Conservation (phyloP, 2,113 vertebrate genomes). For the Cranoglanis bouderius region DNA sequence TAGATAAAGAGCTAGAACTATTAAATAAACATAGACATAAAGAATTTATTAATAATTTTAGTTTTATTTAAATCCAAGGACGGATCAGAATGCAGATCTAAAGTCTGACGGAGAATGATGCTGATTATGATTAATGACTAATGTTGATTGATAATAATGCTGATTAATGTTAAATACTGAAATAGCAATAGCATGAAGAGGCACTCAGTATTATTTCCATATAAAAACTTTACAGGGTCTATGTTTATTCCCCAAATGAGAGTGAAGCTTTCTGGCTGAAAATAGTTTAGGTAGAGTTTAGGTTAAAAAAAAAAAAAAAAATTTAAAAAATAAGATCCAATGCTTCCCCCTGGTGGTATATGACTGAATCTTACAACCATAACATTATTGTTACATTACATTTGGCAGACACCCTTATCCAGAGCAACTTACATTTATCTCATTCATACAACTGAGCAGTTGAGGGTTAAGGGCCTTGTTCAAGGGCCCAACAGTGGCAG, state of each 20-base stretch:
- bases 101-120: neutral
- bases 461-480: too few relatives aligned
- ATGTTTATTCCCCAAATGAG: neutral
- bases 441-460: too few relatives aligned
- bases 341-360: conserved; percentile 67
- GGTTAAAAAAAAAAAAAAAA: conserved; percentile 15
- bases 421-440: too few relatives aligned
- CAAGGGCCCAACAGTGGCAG: too few relatives aligned
- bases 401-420: too few relatives aligned
- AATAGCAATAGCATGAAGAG: neutral
- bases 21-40: neutral
- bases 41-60: neutral
- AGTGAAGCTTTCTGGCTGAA: neutral
- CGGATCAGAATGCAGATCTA: neutral
- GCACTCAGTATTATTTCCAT: neutral
- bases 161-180: neutral
- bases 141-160: too few relatives aligned
- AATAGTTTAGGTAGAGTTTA: neutral
- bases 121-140: too few relatives aligned
- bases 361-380: neutral
- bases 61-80: neutral
- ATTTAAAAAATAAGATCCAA: too few relatives aligned
- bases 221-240: neutral
- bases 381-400: too few relatives aligned
- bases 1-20: neutral